Evolutionary conservation across 2,888 invertebrate genomes (phyloP), one percentile per base, ranked within the genome.

Genomic region (Synanthedon andrenaeformis): DNA sequence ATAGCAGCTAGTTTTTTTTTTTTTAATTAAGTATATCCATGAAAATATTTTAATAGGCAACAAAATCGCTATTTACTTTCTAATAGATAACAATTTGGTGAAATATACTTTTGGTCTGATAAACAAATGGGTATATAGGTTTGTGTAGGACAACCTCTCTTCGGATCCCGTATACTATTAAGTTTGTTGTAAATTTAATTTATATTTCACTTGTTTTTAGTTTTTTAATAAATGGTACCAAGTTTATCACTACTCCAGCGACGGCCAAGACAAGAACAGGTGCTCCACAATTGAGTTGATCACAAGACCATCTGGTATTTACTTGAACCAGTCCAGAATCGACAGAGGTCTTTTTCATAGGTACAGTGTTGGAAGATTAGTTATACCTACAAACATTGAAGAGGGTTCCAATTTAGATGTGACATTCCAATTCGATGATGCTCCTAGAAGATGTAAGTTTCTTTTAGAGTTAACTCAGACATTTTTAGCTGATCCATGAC

Each of bases 221-320:
- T 86, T 86, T 53, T 78, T 65, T 53, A 75, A 76, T 0, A 79
- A 72, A 62, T 86, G 86, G 85, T 71, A 78, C 52, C 83, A 85
- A 64, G 62, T 69, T 0, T 78, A 79, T 57, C 75, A 78, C 53
- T 82, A 75, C 60, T 79, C 83, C 49, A 80, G 81, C 56, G 79
- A 80, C 54, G 74, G 72, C 0, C 77, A 74, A 54, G 60, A 64
- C 2, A 66, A 67, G 14, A 82, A 74, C 59, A 80, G 82, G 54
- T 86, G 86, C 56, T 81, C 82, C 0, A 66, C 70, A 0, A 53
- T 82, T 4, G 72, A 79, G 28, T 58, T 82, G 14, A 55, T 64
- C 41, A 76, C 70, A 0, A 71, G 57, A 14, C 67, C 73, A 0
- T 62, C 69, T 1, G 78, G 75, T 1, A 70, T 82, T 19, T 75